Base-by-base conservation (phyloP, 2,113 vertebrate genomes). In the Antechinus stuartii region DNA sequence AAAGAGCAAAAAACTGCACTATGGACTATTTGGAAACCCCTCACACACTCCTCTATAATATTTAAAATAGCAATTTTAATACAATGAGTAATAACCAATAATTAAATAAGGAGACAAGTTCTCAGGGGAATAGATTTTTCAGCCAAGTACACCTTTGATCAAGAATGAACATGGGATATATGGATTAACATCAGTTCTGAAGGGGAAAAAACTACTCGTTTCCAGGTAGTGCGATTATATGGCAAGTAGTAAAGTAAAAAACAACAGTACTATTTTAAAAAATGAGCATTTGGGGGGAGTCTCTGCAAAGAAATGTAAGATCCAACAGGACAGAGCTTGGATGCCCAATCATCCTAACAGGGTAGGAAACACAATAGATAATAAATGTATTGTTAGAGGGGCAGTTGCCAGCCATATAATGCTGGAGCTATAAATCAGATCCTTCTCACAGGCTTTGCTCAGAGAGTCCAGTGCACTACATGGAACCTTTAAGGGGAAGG, bases 161-260 rank as follows among this genome's bases (percentile, higher is more conserved):
- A 93, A 95, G 68, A 89, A 25, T 3, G 46, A 0, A 92, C 2
- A 55, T 91, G 46, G 95, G 93, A 90, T 50, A 90, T 56, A 42
- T 84, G n/a, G 42, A 84, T 3, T 0, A 96, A 84, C 91, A 97
- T 68, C 9, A 49, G 52, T 55, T 84, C 90, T 91, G 30, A 93
- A 93, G 25, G 52, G 76, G 46, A 52, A 26, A 91, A 35, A 35
- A 92, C 8, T 14, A 16, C 56, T 2, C 8, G 46, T 19, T 57
- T 89, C 61, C 2, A 91, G 27, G 14, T 3, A 47, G 19, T 27
- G 50, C n/a, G 23, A 1, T 22, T 22, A 35, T 8, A 84, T 35
- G 27, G 92, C 11, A n/a, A 54, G 49, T 8, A 54, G n/a, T 19
- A 8, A 84, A 46, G 42, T 2, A 91, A 22, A 54, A 57, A 92